phyloP scores from a whole-genome alignment of 2,113 vertebrate genomes.

The Aptenodytes forsteri region DNA sequence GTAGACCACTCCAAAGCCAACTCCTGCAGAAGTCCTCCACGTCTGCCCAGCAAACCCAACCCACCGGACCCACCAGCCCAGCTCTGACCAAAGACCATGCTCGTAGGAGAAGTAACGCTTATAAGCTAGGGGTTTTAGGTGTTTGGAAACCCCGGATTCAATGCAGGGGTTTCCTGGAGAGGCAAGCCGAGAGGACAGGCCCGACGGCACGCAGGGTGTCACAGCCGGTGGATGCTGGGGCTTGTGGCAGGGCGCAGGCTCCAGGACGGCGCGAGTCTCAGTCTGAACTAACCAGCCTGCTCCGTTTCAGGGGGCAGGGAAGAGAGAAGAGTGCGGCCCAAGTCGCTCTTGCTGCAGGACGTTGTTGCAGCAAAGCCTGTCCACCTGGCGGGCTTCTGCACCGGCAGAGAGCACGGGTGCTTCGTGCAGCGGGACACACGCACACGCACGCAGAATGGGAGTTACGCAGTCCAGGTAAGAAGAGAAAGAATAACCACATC shows the following conservation, averaged over 20 bases:
- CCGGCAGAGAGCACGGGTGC: background rate
- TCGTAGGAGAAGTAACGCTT: background rate
- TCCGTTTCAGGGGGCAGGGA: background rate
- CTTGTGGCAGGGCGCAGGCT: background rate
- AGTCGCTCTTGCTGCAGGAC: too few relatives aligned
- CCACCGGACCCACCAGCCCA: background rate
- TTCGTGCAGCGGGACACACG: too few relatives aligned
- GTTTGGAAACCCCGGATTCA: background rate
- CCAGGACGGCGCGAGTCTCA: accelerated
- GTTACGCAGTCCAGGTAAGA: accelerated
- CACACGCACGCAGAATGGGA: too few relatives aligned
- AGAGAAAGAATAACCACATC: background rate
- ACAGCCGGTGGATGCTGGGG: accelerated
- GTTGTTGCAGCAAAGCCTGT: background rate
- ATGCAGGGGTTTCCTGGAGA: background rate
- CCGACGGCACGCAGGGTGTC: accelerated
- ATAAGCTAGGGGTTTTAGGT: background rate
- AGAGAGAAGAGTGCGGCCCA: too few relatives aligned
- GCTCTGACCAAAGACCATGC: background rate
- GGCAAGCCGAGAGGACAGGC: background rate
- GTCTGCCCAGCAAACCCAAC: background rate
- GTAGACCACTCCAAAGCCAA: background rate
- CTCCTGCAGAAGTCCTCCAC: background rate
- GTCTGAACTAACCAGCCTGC: background rate
- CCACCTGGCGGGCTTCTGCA: background rate